phyloP scores from a whole-genome alignment of 2,113 vertebrate genomes.

The Ammospiza caudacuta region DNA sequence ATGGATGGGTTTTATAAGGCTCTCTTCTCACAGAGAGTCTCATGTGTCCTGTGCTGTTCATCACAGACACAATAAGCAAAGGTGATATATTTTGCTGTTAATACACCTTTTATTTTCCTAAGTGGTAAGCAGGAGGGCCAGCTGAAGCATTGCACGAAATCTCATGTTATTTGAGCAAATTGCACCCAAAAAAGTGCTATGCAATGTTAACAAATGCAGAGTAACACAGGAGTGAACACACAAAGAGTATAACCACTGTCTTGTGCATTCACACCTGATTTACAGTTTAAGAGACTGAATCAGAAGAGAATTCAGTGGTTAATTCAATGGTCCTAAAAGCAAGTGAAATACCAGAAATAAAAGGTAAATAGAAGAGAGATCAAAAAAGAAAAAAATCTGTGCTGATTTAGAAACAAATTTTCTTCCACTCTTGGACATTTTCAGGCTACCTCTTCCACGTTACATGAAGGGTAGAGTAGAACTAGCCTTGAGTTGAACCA shows the following conservation, averaged over 20 bases:
- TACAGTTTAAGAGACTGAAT: neutral
- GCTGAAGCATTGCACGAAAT: neutral
- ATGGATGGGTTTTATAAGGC: neutral
- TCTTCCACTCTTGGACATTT: neutral
- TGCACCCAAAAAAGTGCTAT: neutral
- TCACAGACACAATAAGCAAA: neutral
- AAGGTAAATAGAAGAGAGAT: neutral
- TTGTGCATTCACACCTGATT: neutral
- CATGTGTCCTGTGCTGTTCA: neutral
- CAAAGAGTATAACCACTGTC: neutral
- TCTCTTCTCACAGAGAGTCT: neutral
- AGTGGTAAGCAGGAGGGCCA: neutral
- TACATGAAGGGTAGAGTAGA: neutral
- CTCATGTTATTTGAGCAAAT: neutral
- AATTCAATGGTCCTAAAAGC: neutral
- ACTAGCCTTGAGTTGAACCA: neutral
- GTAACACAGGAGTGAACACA: neutral
- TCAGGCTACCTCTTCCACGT: neutral
- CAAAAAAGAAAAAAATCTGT: neutral
- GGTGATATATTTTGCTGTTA: neutral
- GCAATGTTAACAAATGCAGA: neutral
- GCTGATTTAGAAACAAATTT: neutral
- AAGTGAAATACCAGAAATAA: neutral
- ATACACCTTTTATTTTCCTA: neutral
- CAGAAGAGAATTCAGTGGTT: neutral